Conservation (phyloP, 2,888 invertebrate species). For the Halictus quadricinctus region DNA sequence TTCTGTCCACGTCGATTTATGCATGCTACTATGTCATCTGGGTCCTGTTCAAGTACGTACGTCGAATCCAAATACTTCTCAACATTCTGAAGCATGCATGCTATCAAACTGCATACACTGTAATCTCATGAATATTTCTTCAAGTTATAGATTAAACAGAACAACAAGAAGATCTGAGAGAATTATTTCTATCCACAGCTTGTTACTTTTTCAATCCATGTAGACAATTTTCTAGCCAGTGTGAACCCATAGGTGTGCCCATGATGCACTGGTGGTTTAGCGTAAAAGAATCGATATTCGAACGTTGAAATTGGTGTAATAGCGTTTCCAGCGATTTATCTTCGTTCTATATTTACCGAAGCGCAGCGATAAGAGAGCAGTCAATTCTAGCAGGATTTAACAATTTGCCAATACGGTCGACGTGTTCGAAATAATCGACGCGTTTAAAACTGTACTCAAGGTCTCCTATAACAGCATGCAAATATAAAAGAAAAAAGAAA, state of each 20-base stretch:
- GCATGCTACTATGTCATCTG: conserved; percentile 96
- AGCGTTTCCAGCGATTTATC: background rate
- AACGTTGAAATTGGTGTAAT: background rate
- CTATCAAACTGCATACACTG: background rate
- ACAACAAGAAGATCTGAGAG: background rate
- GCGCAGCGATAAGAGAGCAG: background rate
- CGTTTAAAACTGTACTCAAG: background rate
- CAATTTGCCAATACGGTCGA: too few relatives aligned
- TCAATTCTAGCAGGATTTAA: background rate
- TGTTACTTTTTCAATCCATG: background rate
- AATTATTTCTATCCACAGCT: background rate
- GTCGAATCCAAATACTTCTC: conserved; percentile 15
- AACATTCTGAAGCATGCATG: background rate
- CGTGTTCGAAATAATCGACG: too few relatives aligned
- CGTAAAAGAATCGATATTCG: background rate
- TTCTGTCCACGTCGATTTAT: conserved; percentile 92
- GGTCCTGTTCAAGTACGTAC: conserved; percentile 92
- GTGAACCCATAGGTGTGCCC: background rate
- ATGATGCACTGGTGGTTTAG: background rate
- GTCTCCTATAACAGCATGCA: background rate
- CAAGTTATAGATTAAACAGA: background rate
- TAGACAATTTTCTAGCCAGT: background rate
- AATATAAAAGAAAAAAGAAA: background rate
- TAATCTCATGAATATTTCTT: background rate
- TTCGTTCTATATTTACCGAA: background rate